Evolutionary conservation across 2,888 invertebrate species (phyloP), one percentile per base, ranked within the genome.

Genomic region (Lasioglossum morio): DNA sequence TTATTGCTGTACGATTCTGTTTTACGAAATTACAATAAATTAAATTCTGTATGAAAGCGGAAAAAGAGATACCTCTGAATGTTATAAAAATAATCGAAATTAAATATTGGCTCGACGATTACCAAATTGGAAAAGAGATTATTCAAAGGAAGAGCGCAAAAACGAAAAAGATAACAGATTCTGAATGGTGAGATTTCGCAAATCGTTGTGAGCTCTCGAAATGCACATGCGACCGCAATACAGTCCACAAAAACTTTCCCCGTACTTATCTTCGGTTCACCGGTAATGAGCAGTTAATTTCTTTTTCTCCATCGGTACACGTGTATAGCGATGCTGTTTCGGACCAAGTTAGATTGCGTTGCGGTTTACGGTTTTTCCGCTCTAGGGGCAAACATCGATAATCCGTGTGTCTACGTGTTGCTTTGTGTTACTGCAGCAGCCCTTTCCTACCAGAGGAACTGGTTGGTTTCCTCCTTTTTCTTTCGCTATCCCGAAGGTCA

Each of bases 301-400:
- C 86, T 87, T 90, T 84, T 85, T 83, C 77, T 79, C n/a, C 46
- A 2, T 34, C 27, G 23, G 27, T 80, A 69, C 66, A 37, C 66
- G 40, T 40, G 77, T 40, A 63, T 60, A 76, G 57, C 37, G 46
- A 30, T 34, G 4, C 27, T 81, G 78, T 77, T 77, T 84, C 84
- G 77, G 74, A 85, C 82, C 57, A 91, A 91, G 91, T 91, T 91
- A 91, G 86, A 91, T 91, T 91, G 86, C 90, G 57, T 85, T 87
- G 87, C 82, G 88, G 90, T 91, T 88, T 88, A 81, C 81, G 86
- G 91, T 81, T 88, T 88, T 91, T 88, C 82, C 77, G 75, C 73
- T 70, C 73, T 79, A 30, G 57, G 70, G 73, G 75, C 81, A 70
- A 73, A 60, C 82, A 89, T 85, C 89, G 89, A 86, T 87, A 87